phyloP scores from a whole-genome alignment of 2,888 invertebrate genomes.

The Noctua comes region DNA sequence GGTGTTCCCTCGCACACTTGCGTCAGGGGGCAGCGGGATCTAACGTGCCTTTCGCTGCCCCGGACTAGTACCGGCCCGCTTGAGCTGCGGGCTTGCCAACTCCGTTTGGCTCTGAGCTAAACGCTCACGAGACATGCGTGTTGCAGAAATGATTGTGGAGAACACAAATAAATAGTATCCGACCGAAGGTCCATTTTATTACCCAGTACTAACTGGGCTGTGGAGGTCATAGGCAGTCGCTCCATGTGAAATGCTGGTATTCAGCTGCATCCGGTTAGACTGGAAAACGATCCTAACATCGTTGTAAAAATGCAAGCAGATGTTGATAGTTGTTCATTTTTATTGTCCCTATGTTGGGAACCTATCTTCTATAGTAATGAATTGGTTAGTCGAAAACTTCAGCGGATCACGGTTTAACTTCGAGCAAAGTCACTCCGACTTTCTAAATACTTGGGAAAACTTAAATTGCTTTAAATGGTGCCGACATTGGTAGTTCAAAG shows the following conservation, averaged over 20 bases:
- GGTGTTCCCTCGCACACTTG: too few species aligned
- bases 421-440: background rate
- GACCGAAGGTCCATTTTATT: background rate
- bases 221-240: background rate
- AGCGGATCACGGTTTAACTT: background rate
- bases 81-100: too few species aligned
- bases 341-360: background rate
- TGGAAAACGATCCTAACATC: background rate
- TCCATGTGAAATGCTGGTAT: background rate
- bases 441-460: background rate
- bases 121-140: too few species aligned
- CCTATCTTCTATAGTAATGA: background rate
- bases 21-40: too few species aligned
- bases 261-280: background rate
- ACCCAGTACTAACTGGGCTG: background rate
- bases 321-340: background rate
- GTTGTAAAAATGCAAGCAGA: background rate
- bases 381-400: constrained; percentile 12
- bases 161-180: too few species aligned
- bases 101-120: too few species aligned
- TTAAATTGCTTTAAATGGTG: constrained; percentile 28
- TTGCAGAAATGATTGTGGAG: background rate
- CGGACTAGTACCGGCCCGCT: too few species aligned
- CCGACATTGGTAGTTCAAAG: constrained; percentile 6
- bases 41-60: too few species aligned